phyloP scores from a whole-genome alignment of 2,888 invertebrate species.

The Peribatodes rhomboidaria region DNA sequence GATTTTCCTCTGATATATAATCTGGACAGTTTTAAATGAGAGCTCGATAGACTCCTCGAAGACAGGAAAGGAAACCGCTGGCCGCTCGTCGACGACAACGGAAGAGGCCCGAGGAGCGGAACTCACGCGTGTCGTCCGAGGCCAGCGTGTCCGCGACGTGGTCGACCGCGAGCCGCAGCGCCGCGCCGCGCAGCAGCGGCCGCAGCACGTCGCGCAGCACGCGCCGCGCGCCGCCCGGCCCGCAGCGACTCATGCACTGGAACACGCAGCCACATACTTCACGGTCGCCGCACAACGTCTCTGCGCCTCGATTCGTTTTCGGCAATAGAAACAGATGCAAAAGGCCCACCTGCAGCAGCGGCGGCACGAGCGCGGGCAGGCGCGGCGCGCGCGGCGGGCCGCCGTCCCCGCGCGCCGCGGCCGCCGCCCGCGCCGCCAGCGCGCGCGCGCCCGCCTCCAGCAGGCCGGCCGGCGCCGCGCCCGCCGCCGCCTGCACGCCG shows the following conservation, averaged over 20 bases:
- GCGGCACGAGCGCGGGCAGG: conserved; percentile 2
- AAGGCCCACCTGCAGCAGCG: conserved; percentile 1
- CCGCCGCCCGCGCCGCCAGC: conserved; percentile 13
- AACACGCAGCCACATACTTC: too few species aligned
- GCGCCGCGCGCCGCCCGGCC: conserved; percentile 8
- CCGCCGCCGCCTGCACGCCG: not conserved
- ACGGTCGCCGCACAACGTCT: too few species aligned
- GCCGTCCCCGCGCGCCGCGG: conserved; percentile 8
- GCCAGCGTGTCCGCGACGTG: not conserved
- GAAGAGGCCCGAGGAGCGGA: too few species aligned
- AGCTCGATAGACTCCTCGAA: too few species aligned
- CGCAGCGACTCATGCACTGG: not conserved
- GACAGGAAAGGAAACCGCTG: too few species aligned
- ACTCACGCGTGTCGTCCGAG: not conserved
- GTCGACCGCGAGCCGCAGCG: not conserved
- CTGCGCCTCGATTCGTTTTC: too few species aligned
- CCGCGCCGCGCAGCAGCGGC: conserved; percentile 19
- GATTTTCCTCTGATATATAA: too few species aligned
- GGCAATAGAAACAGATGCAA: too few species aligned
- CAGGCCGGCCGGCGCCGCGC: not conserved
- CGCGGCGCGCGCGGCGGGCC: conserved; percentile 5
- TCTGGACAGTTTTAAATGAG: too few species aligned
- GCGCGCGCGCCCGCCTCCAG: conserved; percentile 12
- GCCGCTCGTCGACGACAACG: too few species aligned
- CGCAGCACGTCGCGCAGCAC: conserved; percentile 13